Conservation (phyloP, 2,113 vertebrate species). For the Scatophagus argus region DNA sequence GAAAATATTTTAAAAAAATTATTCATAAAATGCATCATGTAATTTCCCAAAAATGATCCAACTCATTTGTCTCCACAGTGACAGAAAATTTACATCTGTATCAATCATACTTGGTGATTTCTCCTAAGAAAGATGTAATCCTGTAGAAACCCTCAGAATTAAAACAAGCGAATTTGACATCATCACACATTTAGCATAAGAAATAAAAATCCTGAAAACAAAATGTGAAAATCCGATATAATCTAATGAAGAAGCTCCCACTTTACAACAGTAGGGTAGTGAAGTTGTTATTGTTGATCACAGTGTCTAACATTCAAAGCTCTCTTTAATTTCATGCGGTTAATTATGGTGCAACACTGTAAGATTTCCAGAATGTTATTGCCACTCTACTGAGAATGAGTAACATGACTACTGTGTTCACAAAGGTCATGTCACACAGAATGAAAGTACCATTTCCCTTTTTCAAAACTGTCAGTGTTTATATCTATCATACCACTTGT, state of each 20-base stretch:
- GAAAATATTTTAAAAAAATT: slow-evolving; percentile 11
- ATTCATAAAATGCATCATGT: not conserved
- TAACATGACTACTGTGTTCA: not conserved
- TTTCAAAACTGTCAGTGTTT: slow-evolving; percentile 23
- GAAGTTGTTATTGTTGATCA: not conserved
- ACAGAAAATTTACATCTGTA: not conserved
- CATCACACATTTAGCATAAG: not conserved
- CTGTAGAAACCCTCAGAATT: not conserved
- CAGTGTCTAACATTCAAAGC: not conserved
- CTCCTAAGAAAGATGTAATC: not conserved
- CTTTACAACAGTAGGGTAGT: slow-evolving; percentile 13
- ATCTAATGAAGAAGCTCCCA: not conserved
- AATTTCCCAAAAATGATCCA: not conserved
- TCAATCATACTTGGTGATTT: not conserved
- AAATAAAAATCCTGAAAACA: slow-evolving; percentile 19
- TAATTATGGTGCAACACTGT: slow-evolving; percentile 12
- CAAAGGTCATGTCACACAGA: not conserved
- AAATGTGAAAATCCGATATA: not conserved
- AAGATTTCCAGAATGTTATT: not conserved
- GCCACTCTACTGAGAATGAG: not conserved
- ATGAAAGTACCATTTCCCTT: slow-evolving; percentile 49
- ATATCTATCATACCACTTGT: not conserved
- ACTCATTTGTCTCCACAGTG: not conserved
- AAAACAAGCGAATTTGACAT: not conserved
- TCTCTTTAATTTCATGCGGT: not conserved